Evolutionary conservation across 2,888 invertebrate species (phyloP).

Genomic region (Aelia acuminata): DNA sequence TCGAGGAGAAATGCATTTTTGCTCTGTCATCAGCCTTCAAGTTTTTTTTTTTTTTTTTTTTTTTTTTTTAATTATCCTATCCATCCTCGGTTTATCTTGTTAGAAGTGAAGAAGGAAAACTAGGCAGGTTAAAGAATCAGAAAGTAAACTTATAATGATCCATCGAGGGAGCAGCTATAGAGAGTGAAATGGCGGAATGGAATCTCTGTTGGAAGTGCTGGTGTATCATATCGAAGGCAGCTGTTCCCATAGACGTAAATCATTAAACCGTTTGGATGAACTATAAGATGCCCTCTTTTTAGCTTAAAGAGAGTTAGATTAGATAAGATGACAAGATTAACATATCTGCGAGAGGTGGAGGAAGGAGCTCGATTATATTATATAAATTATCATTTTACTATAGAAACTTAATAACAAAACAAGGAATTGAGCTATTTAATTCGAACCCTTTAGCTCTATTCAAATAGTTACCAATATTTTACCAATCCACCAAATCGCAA

Average conservation of each 20-base stretch:
- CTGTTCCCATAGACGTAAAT: background rate
- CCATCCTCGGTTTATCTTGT: background rate
- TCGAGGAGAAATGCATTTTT: background rate
- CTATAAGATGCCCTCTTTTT: too few species aligned
- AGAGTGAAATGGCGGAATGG: background rate
- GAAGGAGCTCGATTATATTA: too few species aligned
- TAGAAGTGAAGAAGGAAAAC: background rate
- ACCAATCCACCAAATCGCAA: too few species aligned
- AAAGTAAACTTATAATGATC: background rate
- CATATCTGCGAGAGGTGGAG: too few species aligned
- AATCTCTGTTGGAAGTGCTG: background rate
- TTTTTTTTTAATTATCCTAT: background rate
- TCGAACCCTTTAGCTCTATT: too few species aligned
- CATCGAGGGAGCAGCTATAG: background rate
- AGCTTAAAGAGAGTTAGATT: too few species aligned
- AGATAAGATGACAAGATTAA: too few species aligned
- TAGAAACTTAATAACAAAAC: too few species aligned
- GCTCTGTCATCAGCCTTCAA: background rate
- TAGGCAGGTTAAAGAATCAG: background rate
- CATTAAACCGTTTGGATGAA: background rate
- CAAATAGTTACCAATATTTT: too few species aligned
- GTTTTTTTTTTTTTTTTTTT: background rate
- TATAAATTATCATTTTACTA: too few species aligned
- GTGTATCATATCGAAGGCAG: background rate
- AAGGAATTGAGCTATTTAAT: too few species aligned